phyloP scores from a whole-genome alignment of 2,113 vertebrate species.

The Mus pahari region DNA sequence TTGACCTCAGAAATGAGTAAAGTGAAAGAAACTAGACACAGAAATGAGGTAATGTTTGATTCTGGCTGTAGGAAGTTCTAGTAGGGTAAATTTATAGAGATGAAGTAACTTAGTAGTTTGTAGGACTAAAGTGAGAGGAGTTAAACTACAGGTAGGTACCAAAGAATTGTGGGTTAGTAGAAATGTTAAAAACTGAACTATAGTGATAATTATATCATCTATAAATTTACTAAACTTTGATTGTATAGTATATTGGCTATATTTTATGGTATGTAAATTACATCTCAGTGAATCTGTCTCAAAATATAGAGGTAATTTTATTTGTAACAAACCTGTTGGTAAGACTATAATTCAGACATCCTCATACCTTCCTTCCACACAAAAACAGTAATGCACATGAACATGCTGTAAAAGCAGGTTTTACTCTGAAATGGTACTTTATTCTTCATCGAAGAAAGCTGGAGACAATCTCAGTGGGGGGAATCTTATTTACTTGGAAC shows the following conservation, averaged over 20 bases:
- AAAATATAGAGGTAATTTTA: not conserved
- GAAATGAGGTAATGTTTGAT: not conserved
- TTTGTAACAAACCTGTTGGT: not conserved
- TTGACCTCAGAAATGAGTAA: not conserved
- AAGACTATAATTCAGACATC: not conserved
- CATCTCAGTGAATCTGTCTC: not conserved
- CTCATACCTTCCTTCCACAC: not conserved
- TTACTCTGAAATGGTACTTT: not conserved
- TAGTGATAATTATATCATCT: not conserved
- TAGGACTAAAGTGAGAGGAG: not conserved
- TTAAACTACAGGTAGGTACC: not conserved
- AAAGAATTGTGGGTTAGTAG: not conserved
- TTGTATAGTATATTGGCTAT: not conserved
- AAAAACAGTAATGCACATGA: not conserved
- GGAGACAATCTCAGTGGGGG: not conserved
- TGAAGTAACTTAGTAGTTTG: not conserved
- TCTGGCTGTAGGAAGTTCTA: conserved; percentile 19
- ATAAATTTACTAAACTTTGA: not conserved
- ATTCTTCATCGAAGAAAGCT: not conserved
- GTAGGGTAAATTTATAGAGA: not conserved
- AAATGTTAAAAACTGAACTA: not conserved
- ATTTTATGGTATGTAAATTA: not conserved
- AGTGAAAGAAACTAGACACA: not conserved
- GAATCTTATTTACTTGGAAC: not conserved
- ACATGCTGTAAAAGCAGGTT: not conserved